Evolutionary conservation across 2,888 invertebrate genomes (phyloP).

Genomic region (Sesia apiformis): DNA sequence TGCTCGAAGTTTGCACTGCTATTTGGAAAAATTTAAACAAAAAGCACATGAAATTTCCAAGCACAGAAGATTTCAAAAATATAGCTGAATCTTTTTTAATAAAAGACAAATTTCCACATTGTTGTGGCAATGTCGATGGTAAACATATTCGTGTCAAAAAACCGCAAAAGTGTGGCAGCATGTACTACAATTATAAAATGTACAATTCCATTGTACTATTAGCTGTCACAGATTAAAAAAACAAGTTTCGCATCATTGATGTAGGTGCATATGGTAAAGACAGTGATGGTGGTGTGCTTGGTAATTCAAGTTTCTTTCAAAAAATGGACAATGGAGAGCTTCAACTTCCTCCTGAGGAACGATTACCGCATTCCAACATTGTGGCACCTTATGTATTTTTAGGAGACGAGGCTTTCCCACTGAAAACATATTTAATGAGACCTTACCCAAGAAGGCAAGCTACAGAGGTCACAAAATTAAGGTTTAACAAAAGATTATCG

Average conservation of each 20-base stretch:
- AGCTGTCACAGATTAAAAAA: conserved; percentile 8
- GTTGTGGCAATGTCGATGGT: too few species aligned
- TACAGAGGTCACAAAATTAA: neutral
- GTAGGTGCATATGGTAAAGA: conserved; percentile 9
- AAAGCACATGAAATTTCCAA: conserved; percentile 12
- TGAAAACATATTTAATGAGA: conserved; percentile 7
- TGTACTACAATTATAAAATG: too few species aligned
- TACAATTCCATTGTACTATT: conserved; percentile 12
- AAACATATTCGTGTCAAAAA: too few species aligned
- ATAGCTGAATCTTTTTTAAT: conserved; percentile 11
- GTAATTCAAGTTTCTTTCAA: conserved; percentile 6
- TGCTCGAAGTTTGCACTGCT: too few species aligned
- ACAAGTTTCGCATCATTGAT: conserved; percentile 9
- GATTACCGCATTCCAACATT: neutral
- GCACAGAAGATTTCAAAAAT: conserved; percentile 7
- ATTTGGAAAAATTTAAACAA: too few species aligned
- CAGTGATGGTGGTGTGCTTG: conserved; percentile 9
- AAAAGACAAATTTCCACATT: too few species aligned
- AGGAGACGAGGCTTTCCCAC: conserved; percentile 11
- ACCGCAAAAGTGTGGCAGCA: too few species aligned
- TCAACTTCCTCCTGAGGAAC: neutral
- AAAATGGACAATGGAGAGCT: conserved; percentile 4
- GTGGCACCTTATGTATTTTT: conserved; percentile 9
- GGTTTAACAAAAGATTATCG: neutral
- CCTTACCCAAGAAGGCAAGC: neutral